Evolutionary conservation across 2,797 vertebrate species (phyloP).

Genomic region (Myripristis murdjan): DNA sequence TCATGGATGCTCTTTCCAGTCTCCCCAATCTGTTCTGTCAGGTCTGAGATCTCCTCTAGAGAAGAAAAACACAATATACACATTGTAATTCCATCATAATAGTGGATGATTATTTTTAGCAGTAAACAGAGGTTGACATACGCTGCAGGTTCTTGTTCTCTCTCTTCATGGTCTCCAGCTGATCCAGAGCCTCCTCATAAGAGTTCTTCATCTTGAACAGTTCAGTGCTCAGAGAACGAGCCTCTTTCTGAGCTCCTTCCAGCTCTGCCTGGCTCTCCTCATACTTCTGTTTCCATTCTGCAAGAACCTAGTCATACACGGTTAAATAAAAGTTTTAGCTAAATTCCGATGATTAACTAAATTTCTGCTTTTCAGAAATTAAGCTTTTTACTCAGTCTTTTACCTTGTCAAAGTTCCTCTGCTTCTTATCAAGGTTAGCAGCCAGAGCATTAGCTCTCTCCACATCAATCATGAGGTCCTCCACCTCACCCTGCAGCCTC

Average conservation of each 20-base stretch:
- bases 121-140: constrained; percentile 15
- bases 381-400: background rate
- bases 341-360: background rate
- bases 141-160: constrained; percentile 92
- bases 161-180: constrained; percentile 89
- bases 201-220: constrained; percentile 93
- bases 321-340: background rate
- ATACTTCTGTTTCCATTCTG: constrained; percentile 92
- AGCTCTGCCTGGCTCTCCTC: constrained; percentile 90
- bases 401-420: constrained; percentile 92
- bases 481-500: constrained; percentile 90
- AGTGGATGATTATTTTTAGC: too few species aligned
- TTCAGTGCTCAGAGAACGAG: constrained; percentile 89
- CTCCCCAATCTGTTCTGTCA: constrained; percentile 90
- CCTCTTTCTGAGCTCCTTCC: constrained; percentile 89
- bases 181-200: constrained; percentile 91
- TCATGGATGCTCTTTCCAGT: constrained; percentile 90
- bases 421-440: constrained; percentile 90
- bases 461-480: constrained; percentile 92
- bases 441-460: constrained; percentile 89
- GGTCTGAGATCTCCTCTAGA: constrained; percentile 90
- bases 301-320: constrained; percentile 63
- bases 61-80: constrained; percentile 13
- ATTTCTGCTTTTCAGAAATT: background rate
- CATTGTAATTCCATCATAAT: too few species aligned